Evolutionary conservation across 2,797 vertebrate genomes (phyloP), one percentile per base, ranked within the genome.

Genomic region (Gila robusta): DNA sequence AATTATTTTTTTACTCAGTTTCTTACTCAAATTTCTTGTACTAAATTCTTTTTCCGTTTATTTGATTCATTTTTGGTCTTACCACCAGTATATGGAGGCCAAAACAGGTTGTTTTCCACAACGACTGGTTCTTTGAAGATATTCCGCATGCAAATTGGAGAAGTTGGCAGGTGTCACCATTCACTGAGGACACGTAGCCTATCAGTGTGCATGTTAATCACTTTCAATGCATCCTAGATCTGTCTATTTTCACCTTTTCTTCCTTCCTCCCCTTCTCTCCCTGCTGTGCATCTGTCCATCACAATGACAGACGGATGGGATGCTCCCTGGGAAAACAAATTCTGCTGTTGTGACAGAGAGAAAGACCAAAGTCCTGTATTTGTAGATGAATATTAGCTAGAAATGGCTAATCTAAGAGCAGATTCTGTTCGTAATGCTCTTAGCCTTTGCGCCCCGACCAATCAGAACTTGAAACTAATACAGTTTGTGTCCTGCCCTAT

Each of bases 121-220:
- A 44, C 11, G 26, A 23, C 47, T 81, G 17, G 17, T n/a, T 44
- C 79, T 81, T 47, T 83, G 73, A 72, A 85, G 54, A 85, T 74
- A 49, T 84, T 71, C 73, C 77, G 81, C 71, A 87, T 81, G 81
- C 83, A 87, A 84, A 88, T 89, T 74, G 76, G 39, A 7, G 39
- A 80, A 41, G 66, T 12, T 67, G 44, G 71, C 85, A 66, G 70
- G 64, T 66, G 77, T 28, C 86, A 74, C 69, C 23, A 26, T 70
- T 84, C 86, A 86, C 88, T 86, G 79, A 86, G 80, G 77, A 59
- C 81, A 85, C 47, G 26, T 64, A 88, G 86, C 44, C 71, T 47
- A 64, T 73, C 66, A 85, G 79, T 23, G 39, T 86, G 90, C 89
- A 90, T 90, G 79, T 87, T 90, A 90, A 91, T 91, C 87, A 89